Evolutionary conservation across 2,888 invertebrate genomes (phyloP).

Genomic region (Calliphora vomitoria): DNA sequence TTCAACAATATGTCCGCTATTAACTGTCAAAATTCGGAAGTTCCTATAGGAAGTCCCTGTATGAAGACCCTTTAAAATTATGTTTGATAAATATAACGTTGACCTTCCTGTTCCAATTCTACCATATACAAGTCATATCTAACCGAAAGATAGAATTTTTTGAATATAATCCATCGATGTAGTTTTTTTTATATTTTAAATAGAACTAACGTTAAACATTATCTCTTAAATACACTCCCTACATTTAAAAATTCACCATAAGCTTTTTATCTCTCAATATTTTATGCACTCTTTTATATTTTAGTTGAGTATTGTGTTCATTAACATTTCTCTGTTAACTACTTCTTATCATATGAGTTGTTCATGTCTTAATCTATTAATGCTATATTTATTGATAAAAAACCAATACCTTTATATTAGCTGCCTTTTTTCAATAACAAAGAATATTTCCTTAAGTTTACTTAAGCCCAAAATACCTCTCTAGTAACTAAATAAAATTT

Average conservation of each 20-base stretch:
- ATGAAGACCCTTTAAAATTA: too few species aligned
- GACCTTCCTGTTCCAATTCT: too few species aligned
- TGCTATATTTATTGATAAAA: background rate
- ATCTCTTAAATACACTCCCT: background rate
- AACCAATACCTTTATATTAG: background rate
- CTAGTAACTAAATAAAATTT: too few species aligned
- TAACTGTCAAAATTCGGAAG: too few species aligned
- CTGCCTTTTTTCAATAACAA: conserved; percentile 18
- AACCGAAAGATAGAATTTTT: too few species aligned
- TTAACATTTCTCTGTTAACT: background rate
- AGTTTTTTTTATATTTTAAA: conserved; percentile 1
- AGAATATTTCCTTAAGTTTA: background rate
- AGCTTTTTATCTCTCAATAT: background rate
- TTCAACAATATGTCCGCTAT: too few species aligned
- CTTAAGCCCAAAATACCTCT: too few species aligned
- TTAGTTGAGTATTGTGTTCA: background rate
- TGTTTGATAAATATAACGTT: too few species aligned
- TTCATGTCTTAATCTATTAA: background rate
- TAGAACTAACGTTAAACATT: background rate
- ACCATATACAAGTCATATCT: too few species aligned
- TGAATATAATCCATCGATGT: too few species aligned
- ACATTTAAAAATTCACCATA: background rate
- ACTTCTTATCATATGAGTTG: conserved; percentile 1
- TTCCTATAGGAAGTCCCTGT: too few species aligned
- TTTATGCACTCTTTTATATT: background rate